These are phyloP conservation scores for Pyxicephalus adspersus DNA, from an alignment of 2,113 vertebrate species.

Conservation along the genomic window DNA sequence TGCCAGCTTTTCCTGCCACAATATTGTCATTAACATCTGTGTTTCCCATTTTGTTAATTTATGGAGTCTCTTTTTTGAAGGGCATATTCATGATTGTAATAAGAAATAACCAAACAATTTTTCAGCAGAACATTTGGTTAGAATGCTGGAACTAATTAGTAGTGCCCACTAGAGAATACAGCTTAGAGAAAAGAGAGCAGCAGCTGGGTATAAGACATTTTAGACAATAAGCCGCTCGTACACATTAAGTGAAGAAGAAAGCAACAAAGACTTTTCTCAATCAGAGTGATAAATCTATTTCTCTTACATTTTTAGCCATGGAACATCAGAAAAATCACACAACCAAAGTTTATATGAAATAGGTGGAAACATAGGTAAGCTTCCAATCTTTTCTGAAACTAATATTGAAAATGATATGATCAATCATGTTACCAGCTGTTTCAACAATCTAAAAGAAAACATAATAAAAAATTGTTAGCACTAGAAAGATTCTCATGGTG, in stretches of 20 bases:
- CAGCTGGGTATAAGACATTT: conserved; percentile 3
- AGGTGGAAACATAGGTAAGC: conserved; percentile 88
- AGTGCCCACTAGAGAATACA: conserved; percentile 20
- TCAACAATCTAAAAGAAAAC: too few relatives aligned
- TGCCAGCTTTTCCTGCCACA: neutral
- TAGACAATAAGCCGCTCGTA: conserved; percentile 13
- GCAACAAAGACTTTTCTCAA: neutral
- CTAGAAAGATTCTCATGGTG: too few relatives aligned
- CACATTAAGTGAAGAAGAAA: conserved; percentile 13
- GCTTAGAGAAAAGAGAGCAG: neutral
- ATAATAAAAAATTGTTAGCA: too few relatives aligned
- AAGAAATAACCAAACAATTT: conserved; percentile 5
- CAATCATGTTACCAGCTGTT: too few relatives aligned
- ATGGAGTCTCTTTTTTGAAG: conserved; percentile 4
- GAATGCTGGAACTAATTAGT: conserved; percentile 26
- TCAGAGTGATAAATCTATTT: neutral
- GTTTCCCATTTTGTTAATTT: neutral
- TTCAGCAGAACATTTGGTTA: conserved; percentile 21
- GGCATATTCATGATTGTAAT: conserved; percentile 24
- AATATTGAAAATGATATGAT: too few relatives aligned
- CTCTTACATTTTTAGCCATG: conserved; percentile 60
- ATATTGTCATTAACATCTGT: conserved; percentile 16
- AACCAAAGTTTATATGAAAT: conserved; percentile 85
- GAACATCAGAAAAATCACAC: conserved; percentile 70
- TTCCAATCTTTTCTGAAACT: neutral